Base-by-base conservation (phyloP, 1,140 invertebrate genomes). In the Hypsibius dujardini region DNA sequence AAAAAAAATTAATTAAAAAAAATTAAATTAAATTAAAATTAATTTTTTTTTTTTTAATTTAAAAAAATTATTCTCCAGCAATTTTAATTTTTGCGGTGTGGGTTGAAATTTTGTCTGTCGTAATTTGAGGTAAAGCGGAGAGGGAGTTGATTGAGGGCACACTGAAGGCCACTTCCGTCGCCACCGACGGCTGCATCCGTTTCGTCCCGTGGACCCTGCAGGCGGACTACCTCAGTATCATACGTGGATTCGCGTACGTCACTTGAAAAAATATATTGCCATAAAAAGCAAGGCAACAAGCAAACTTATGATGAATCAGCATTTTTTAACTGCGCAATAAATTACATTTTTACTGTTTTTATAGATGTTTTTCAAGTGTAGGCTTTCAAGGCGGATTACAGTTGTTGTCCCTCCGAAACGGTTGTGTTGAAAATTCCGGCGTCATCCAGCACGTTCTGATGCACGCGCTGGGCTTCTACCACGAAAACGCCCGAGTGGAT, bases 301-400 rank as follows among this genome's bases (percentile, higher is more conserved):
- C n/a, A n/a, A n/a, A n/a, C n/a, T n/a, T n/a, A n/a, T n/a, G n/a
- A n/a, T n/a, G n/a, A n/a, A n/a, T n/a, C n/a, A 56, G 50, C 7
- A 56, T 56, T 56, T n/a, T 7, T 56, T 7, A 56, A n/a, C 7
- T n/a, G 7, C 7, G n/a, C 7, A n/a, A 56, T 56, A n/a, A 56
- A 7, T 7, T 7, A 56, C 7, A 7, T 56, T n/a, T 56, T n/a
- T n/a, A 56, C n/a, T 56, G 7, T 7, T 7, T 7, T 56, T 56
- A 7, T n/a, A 56, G 50, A 56, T 56, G 50, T 56, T 56, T 56
- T 56, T 56, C 50, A 56, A 56, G n/a, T n/a, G 50, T 56, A n/a
- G 50, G 50, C n/a, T n/a, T 7, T 7, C 50, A 56, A 56, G 50
- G 50, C 50, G 50, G 50, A 7, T 7, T 7, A 56, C 50, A 56